These are phyloP conservation scores for Drosophila yakuba DNA, from an alignment of 1,140 invertebrate genomes.

Conservation along the genomic window DNA sequence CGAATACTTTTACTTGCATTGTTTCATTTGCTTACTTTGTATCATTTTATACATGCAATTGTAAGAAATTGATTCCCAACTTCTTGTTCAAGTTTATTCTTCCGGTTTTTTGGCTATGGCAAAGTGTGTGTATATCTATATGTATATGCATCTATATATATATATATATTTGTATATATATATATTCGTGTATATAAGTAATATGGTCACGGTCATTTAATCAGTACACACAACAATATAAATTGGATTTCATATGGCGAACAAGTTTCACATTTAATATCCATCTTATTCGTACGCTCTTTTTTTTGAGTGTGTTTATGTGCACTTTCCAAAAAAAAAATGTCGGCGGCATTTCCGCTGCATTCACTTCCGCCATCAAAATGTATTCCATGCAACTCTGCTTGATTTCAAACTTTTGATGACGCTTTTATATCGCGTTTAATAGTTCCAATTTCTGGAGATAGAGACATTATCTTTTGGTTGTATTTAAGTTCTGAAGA, in stretches of 20 bases:
- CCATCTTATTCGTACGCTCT: conserved; percentile 27
- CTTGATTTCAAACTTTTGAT: conserved; percentile 1
- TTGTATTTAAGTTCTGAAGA: conserved; percentile 9
- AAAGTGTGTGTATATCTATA: conserved; percentile 37
- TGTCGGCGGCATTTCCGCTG: conserved; percentile 4
- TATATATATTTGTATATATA: conserved; percentile 9
- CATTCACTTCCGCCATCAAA: background rate
- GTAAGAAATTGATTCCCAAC: conserved; percentile 32
- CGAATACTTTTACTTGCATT: conserved; percentile 70
- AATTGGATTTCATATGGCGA: conserved; percentile 23
- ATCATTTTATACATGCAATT: conserved; percentile 57
- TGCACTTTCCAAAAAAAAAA: conserved; percentile 30
- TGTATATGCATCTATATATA: conserved; percentile 17
- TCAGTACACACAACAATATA: conserved; percentile 63
- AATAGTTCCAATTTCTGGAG: background rate
- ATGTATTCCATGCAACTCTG: background rate
- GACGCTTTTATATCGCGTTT: background rate
- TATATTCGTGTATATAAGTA: conserved; percentile 37
- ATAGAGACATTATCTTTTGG: background rate
- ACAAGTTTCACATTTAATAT: conserved; percentile 34
- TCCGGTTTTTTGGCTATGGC: conserved; percentile 47
- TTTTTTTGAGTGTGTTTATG: conserved; percentile 14
- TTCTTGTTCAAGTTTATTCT: conserved; percentile 21
- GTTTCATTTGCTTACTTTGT: conserved; percentile 53
- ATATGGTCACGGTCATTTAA: conserved; percentile 38